Conservation (phyloP, 1,140 invertebrate species). For the Drosophila pseudoobscura region DNA sequence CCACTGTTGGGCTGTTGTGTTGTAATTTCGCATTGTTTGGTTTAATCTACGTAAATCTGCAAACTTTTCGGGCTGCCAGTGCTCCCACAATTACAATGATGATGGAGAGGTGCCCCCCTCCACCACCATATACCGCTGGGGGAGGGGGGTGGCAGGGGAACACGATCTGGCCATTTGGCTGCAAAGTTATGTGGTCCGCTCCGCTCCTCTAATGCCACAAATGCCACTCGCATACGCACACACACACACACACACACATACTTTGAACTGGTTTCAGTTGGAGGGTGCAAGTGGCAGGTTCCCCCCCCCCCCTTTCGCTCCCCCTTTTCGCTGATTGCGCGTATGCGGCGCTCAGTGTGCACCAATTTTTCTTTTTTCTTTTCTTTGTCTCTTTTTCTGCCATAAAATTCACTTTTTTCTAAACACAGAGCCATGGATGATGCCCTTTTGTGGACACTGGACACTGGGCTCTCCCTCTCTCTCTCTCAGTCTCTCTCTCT, state of each 20-base stretch:
- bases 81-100: slow-evolving; percentile 73
- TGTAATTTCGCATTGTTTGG: slow-evolving; percentile 81
- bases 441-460: slow-evolving; percentile 26
- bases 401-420: slow-evolving; percentile 74
- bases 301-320: slow-evolving; percentile 18
- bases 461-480: background rate
- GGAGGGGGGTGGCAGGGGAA: slow-evolving; percentile 5
- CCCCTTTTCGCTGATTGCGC: slow-evolving; percentile 38
- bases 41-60: slow-evolving; percentile 76
- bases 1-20: slow-evolving; percentile 31
- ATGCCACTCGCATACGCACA: slow-evolving; percentile 33
- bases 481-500: slow-evolving; percentile 10
- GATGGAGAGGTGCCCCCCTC: slow-evolving; percentile 7
- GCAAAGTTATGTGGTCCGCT: slow-evolving; percentile 63
- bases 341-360: slow-evolving; percentile 57
- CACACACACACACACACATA: slow-evolving; percentile 17
- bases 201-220: slow-evolving; percentile 29
- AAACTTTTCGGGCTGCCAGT: slow-evolving; percentile 48
- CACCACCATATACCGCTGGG: background rate
- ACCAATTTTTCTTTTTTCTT: slow-evolving; percentile 79
- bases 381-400: slow-evolving; percentile 54
- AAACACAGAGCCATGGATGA: slow-evolving; percentile 38
- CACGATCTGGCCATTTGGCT: slow-evolving; percentile 73
- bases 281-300: slow-evolving; percentile 77
- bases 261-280: slow-evolving; percentile 69